Percentiles rank a stretch among this genome's conserved stretches.
Evolutionary conservation across 2,113 vertebrate genomes (phyloP).

Genomic region (Indri indri): DNA sequence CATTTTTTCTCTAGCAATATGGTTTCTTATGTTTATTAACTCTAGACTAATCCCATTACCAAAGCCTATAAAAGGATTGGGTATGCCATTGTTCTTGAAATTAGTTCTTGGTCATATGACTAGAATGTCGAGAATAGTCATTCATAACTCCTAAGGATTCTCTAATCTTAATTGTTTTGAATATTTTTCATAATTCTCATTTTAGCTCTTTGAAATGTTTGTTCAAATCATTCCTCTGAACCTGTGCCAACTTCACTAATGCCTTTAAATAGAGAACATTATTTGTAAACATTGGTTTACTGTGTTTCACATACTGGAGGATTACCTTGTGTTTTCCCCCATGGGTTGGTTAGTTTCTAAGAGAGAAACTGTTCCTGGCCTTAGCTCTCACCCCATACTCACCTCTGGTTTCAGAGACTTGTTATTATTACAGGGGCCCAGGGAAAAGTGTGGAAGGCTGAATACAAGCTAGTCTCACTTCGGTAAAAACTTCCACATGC

Average conservation of each 20-base stretch:
- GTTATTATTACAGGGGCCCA: neutral
- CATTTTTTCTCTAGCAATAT: neutral
- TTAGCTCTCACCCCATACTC: neutral
- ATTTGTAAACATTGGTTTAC: neutral
- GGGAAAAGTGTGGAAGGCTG: neutral
- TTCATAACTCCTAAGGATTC: neutral
- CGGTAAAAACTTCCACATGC: neutral
- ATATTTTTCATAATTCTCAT: neutral
- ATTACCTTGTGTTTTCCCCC: neutral
- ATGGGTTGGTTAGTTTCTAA: neutral
- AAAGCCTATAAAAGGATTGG: neutral
- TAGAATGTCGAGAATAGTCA: neutral
- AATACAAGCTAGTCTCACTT: neutral
- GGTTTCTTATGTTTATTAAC: neutral
- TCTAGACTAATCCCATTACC: neutral
- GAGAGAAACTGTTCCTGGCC: neutral
- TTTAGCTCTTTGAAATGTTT: slow-evolving; percentile 24
- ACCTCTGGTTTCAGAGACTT: neutral
- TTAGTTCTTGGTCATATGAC: neutral
- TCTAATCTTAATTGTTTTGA: neutral
- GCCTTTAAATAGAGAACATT: neutral
- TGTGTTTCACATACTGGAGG: neutral
- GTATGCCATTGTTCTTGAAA: neutral
- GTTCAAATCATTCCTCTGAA: neutral
- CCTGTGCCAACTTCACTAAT: neutral